These are phyloP conservation scores for Alcis repandata DNA, from an alignment of 2,888 invertebrate species.

Conservation along the genomic window DNA sequence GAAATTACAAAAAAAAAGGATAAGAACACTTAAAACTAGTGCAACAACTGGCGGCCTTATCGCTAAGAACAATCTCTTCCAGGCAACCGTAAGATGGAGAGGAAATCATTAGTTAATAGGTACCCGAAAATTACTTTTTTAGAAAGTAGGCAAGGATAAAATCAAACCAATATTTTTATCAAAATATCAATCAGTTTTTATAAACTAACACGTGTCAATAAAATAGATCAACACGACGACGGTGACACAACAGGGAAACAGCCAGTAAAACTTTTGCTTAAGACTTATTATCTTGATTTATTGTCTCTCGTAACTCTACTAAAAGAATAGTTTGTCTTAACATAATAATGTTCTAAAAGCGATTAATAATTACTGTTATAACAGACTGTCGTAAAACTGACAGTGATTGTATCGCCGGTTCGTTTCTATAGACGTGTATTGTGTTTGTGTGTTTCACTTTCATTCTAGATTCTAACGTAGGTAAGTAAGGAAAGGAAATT, in stretches of 20 bases:
- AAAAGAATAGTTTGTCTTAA: slow-evolving; percentile 7
- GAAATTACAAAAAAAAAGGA: too few relatives aligned
- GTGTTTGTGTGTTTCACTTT: slow-evolving; percentile 3
- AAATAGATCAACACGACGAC: neutral
- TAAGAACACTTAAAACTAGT: too few relatives aligned
- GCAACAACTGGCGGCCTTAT: too few relatives aligned
- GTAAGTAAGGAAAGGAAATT: neutral
- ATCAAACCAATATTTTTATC: too few relatives aligned
- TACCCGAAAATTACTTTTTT: too few relatives aligned
- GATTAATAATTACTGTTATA: slow-evolving; percentile 5
- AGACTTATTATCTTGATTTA: neutral
- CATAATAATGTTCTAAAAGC: slow-evolving; percentile 17
- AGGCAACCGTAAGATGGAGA: too few relatives aligned
- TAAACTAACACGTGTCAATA: neutral
- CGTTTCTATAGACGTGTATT: slow-evolving; percentile 3
- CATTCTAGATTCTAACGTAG: slow-evolving; percentile 4
- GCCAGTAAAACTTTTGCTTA: neutral
- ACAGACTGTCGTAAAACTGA: slow-evolving; percentile 10
- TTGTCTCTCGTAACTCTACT: neutral
- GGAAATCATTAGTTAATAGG: too few relatives aligned
- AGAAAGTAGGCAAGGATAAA: too few relatives aligned
- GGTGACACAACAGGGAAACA: neutral
- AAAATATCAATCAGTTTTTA: too few relatives aligned
- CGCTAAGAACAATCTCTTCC: too few relatives aligned
- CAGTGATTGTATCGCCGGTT: slow-evolving; percentile 7